A percentile compares a stretch with the other conserved stretches of the same genome.
Conservation (phyloP, 1,140 invertebrate species). For the Ridgeia piscesae region DNA sequence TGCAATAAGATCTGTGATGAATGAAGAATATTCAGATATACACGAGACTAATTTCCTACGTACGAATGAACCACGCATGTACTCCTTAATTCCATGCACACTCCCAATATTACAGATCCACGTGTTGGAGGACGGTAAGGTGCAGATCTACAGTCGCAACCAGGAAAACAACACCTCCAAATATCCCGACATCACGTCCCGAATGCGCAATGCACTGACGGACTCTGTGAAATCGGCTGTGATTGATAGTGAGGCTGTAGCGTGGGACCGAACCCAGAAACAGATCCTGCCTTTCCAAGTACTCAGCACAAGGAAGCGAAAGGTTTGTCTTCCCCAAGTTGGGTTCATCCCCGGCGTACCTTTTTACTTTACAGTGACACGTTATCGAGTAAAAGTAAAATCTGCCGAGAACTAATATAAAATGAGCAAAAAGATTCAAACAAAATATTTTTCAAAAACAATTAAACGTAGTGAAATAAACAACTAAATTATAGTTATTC, state of each 20-base stretch:
- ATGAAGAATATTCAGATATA: too few species aligned
- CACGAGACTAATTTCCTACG: too few species aligned
- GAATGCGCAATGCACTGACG: conserved; percentile 59
- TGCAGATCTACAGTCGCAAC: conserved; percentile 92
- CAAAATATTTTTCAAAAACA: neutral
- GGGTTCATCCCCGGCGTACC: too few species aligned
- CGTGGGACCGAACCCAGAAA: conserved; percentile 88
- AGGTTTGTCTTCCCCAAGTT: conserved; percentile 63
- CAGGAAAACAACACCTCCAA: conserved; percentile 98
- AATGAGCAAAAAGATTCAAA: too few species aligned
- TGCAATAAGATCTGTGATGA: too few species aligned
- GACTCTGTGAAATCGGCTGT: conserved; percentile 78
- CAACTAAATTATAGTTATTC: too few species aligned
- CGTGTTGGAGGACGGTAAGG: conserved; percentile 59
- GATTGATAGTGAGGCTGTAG: conserved; percentile 95
- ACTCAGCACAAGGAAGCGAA: conserved; percentile 91
- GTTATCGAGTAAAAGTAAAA: too few species aligned
- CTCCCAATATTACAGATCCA: conserved; percentile 56
- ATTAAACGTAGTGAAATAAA: too few species aligned
- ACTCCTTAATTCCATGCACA: neutral
- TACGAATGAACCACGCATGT: neutral
- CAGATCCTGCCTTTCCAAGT: conserved; percentile 97
- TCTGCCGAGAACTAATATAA: too few species aligned
- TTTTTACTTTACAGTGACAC: too few species aligned
- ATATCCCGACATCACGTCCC: conserved; percentile 91